Conservation (phyloP, 2,113 vertebrate genomes). For the Empidonax alnorum region DNA sequence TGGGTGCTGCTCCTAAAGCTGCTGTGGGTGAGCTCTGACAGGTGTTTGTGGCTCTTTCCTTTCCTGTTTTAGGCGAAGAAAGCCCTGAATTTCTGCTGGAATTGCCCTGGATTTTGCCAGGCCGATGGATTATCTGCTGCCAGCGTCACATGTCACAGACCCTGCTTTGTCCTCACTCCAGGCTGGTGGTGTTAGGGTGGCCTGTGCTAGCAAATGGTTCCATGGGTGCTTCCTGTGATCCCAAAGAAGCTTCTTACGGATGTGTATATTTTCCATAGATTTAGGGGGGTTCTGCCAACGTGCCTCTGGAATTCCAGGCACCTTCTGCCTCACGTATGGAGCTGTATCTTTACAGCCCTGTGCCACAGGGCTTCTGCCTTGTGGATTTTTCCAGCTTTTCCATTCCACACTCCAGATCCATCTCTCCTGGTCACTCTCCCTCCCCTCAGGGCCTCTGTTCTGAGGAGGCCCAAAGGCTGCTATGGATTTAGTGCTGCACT, state of each 20-base stretch:
- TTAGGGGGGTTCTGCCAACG: not conserved
- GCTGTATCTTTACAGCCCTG: constrained; percentile 17
- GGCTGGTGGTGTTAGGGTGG: not conserved
- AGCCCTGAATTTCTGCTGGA: constrained; percentile 75
- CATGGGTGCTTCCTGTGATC: not conserved
- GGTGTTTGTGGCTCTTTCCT: not conserved
- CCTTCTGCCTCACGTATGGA: not conserved
- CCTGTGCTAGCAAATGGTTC: not conserved
- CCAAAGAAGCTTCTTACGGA: not conserved
- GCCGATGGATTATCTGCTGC: not conserved
- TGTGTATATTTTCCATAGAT: not conserved
- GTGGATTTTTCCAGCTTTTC: not conserved
- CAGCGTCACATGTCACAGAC: not conserved
- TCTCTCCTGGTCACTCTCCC: not conserved
- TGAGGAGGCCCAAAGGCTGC: constrained; percentile 63
- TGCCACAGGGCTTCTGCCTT: not conserved
- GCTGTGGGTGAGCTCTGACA: not conserved
- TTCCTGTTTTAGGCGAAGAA: constrained; percentile 82
- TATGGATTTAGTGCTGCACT: constrained; percentile 73
- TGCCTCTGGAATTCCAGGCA: not conserved
- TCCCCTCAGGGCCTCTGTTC: not conserved
- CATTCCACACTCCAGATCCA: not conserved
- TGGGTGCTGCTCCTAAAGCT: not conserved
- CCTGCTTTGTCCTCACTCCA: not conserved
- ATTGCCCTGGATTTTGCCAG: not conserved